Evolutionary conservation across 2,888 invertebrate genomes (phyloP).

Genomic region (Beris morrisii): DNA sequence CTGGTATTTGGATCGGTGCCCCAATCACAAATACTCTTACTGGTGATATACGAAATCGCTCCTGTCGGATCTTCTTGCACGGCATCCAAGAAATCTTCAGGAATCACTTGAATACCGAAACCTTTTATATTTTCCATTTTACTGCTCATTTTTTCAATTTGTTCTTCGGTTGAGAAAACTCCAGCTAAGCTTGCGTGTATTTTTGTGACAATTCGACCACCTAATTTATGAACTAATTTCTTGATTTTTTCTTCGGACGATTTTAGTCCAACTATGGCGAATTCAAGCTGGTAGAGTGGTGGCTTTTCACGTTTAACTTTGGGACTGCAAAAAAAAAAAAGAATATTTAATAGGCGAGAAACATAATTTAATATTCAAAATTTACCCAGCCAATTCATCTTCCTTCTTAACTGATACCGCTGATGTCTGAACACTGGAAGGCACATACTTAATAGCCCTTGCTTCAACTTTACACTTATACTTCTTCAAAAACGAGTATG

Average conservation of each 20-base stretch:
- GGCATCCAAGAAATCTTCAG: conserved; percentile 72
- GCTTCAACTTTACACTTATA: conserved; percentile 62
- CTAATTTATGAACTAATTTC: conserved; percentile 69
- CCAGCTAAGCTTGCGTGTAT: conserved; percentile 69
- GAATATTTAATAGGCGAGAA: neutral
- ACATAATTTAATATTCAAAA: neutral
- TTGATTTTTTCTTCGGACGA: conserved; percentile 65
- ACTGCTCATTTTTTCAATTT: conserved; percentile 67
- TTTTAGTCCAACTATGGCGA: conserved; percentile 67
- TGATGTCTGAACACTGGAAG: conserved; percentile 55
- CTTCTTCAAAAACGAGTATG: conserved; percentile 61
- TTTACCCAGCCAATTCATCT: conserved; percentile 54
- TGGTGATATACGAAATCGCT: conserved; percentile 65
- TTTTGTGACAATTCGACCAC: conserved; percentile 72
- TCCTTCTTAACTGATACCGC: conserved; percentile 58
- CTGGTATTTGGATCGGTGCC: conserved; percentile 64
- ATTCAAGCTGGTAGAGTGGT: conserved; percentile 76
- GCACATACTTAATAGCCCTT: conserved; percentile 62
- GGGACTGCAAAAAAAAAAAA: conserved; percentile 55
- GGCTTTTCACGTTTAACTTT: conserved; percentile 66
- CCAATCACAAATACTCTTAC: conserved; percentile 79
- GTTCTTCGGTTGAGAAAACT: conserved; percentile 70
- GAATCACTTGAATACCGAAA: conserved; percentile 77
- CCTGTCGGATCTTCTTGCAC: conserved; percentile 63
- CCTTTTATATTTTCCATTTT: conserved; percentile 69